phyloP scores from a whole-genome alignment of 2,888 invertebrate genomes.

The Drosophila differens region DNA sequence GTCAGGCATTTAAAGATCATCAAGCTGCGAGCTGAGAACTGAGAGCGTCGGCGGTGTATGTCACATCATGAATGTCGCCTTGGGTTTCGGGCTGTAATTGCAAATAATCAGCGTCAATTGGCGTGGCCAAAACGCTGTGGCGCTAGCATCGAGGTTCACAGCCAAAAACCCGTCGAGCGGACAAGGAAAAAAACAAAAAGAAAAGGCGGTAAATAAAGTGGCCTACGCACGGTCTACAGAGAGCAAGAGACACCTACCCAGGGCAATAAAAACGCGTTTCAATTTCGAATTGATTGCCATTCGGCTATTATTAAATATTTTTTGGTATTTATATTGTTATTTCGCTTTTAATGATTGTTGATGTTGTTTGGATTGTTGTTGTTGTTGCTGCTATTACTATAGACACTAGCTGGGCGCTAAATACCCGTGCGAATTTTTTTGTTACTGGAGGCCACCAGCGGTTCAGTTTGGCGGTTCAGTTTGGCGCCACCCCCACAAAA shows the following conservation, averaged over 20 bases:
- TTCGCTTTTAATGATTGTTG: conserved; percentile 50
- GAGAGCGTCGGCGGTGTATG: conserved; percentile 42
- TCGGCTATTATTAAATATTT: conserved; percentile 63
- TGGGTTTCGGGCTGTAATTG: conserved; percentile 69
- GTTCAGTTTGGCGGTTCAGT: conserved; percentile 3
- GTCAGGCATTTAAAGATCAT: conserved; percentile 41
- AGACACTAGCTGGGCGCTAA: conserved; percentile 63
- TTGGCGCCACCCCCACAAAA: conserved; percentile 72
- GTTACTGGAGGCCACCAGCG: conserved; percentile 69
- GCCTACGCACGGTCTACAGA: conserved; percentile 67
- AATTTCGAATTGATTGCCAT: conserved; percentile 80
- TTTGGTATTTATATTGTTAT: conserved; percentile 48
- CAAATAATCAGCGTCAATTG: conserved; percentile 76
- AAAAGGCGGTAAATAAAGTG: conserved; percentile 42
- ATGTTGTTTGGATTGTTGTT: conserved; percentile 24
- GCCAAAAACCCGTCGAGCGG: conserved; percentile 26
- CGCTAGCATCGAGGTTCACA: conserved; percentile 31
- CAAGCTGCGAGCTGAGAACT: conserved; percentile 14
- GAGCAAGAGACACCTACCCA: conserved; percentile 51
- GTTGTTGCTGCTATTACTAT: conserved; percentile 41
- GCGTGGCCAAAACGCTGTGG: conserved; percentile 61
- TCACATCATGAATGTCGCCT: conserved; percentile 67
- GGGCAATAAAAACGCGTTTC: conserved; percentile 73
- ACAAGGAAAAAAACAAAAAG: conserved; percentile 12
- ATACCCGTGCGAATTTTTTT: conserved; percentile 78